phyloP scores from a whole-genome alignment of 1,140 invertebrate genomes.

The Sminthurinus signatus region DNA sequence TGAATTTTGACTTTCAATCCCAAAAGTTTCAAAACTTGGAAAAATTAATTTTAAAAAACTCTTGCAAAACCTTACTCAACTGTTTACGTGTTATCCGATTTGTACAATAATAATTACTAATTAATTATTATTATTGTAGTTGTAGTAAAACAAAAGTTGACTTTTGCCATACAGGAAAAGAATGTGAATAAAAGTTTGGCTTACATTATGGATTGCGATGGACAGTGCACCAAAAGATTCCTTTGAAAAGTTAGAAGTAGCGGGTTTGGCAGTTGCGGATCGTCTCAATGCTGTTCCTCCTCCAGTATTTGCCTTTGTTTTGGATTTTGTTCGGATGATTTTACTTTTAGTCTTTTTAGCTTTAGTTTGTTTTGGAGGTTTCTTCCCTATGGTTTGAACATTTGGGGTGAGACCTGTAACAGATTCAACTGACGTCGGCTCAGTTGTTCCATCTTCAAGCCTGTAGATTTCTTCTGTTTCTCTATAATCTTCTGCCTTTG shows the following conservation, averaged over 20 bases:
- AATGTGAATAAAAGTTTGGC: neutral
- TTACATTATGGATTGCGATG: neutral
- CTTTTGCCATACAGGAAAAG: no score
- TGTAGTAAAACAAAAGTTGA: neutral
- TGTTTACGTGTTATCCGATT: neutral
- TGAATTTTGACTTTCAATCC: no score
- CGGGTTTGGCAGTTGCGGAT: neutral
- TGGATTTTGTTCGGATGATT: neutral
- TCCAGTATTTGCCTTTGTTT: neutral
- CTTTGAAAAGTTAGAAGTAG: neutral
- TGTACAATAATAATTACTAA: no score
- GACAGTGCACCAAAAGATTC: neutral
- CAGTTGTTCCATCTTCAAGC: neutral
- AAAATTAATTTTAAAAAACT: no score
- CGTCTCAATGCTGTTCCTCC: neutral
- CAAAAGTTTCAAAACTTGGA: no score
- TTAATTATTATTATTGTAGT: neutral
- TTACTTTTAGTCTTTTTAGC: neutral
- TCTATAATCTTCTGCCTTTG: neutral
- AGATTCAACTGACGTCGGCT: neutral
- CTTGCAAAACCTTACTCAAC: neutral
- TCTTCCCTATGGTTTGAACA: no score
- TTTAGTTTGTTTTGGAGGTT: neutral
- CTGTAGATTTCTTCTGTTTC: neutral
- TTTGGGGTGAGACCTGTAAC: neutral